These are phyloP conservation scores for Calidris pygmaea DNA, from an alignment of 2,113 vertebrate genomes.

Conservation along the genomic window DNA sequence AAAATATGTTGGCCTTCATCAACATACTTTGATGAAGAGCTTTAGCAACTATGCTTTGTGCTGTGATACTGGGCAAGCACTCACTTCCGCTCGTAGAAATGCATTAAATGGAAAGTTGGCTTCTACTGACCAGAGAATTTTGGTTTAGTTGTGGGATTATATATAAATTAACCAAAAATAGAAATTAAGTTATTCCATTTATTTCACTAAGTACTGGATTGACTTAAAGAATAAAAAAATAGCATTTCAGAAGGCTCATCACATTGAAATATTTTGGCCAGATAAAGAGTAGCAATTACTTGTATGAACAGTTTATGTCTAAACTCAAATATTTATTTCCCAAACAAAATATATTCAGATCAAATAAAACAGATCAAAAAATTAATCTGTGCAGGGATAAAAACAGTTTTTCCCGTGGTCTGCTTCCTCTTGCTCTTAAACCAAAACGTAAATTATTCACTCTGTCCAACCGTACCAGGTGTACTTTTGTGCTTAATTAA, in stretches of 20 bases:
- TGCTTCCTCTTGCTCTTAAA: not conserved
- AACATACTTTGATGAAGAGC: not conserved
- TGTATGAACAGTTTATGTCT: not conserved
- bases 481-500: not conserved
- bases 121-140: fast-evolving
- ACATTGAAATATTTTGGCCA: not conserved
- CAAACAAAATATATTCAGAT: not conserved
- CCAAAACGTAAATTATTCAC: not conserved
- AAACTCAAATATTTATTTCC: not conserved
- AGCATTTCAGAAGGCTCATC: not conserved
- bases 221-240: not conserved
- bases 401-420: fast-evolving
- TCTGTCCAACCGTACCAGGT: fast-evolving
- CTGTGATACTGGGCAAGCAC: not conserved
- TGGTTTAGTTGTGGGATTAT: not conserved
- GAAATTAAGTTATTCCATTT: not conserved
- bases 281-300: not conserved
- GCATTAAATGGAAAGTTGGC: not conserved
- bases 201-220: not conserved
- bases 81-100: not conserved
- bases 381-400: not conserved
- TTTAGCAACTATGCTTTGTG: not conserved
- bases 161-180: not conserved
- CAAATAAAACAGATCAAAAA: not conserved
- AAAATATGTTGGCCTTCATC: not conserved